These are phyloP conservation scores for Cataglyphis rosenhaueri DNA, from an alignment of 2,888 invertebrate genomes.

Conservation along the genomic window DNA sequence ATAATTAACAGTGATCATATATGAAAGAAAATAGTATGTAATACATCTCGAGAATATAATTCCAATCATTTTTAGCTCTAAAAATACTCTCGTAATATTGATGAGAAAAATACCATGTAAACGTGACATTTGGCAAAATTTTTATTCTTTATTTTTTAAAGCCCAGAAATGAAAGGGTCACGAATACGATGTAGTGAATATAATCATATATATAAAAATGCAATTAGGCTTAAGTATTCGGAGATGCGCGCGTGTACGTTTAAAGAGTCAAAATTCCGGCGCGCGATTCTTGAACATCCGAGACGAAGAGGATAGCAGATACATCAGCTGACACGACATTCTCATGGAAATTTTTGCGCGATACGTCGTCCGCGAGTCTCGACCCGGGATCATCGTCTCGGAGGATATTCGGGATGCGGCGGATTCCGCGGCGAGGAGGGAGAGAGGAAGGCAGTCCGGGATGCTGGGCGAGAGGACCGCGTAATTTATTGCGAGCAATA, in stretches of 20 bases:
- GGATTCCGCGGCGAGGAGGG: slow-evolving; percentile 27
- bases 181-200: not conserved
- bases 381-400: slow-evolving; percentile 57
- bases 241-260: not conserved
- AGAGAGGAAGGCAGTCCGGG: slow-evolving; percentile 10
- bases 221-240: slow-evolving; percentile 22
- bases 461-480: slow-evolving; percentile 21
- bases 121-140: not conserved
- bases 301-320: slow-evolving; percentile 15
- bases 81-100: not conserved
- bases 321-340: slow-evolving; percentile 51
- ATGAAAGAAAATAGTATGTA: not conserved
- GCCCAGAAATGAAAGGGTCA: not conserved
- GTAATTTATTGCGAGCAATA: slow-evolving; percentile 73
- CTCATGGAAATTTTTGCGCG: slow-evolving; percentile 66
- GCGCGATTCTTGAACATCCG: slow-evolving; percentile 37
- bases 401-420: slow-evolving; percentile 43
- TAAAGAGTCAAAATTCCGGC: slow-evolving; percentile 31
- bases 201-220: not conserved
- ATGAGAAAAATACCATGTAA: not conserved
- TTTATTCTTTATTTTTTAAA: not conserved
- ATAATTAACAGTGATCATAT: not conserved
- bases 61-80: not conserved
- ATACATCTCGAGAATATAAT: not conserved
- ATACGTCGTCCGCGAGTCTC: slow-evolving; percentile 43